phyloP scores from a whole-genome alignment of 2,113 vertebrate genomes.

The Ia io region DNA sequence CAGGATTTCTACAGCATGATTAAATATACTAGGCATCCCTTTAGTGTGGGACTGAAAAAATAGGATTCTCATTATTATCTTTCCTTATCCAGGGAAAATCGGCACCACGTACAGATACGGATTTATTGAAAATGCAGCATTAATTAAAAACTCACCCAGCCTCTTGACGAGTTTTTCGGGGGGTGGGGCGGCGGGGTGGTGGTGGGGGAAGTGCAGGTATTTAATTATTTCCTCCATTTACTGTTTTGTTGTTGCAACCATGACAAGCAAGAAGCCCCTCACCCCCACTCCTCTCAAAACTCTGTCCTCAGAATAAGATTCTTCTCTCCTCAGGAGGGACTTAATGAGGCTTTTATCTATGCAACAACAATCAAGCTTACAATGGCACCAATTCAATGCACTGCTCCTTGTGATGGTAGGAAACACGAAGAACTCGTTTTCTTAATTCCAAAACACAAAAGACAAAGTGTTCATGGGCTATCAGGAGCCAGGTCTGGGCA shows the following conservation, averaged over 20 bases:
- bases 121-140: conserved; percentile 83
- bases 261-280: conserved; percentile 63
- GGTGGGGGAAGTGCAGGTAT: conserved; percentile 33
- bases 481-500: neutral
- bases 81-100: conserved; percentile 84
- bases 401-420: conserved; percentile 49
- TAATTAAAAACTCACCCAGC: conserved; percentile 85
- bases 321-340: conserved; percentile 50
- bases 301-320: conserved; percentile 70
- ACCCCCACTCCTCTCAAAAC: neutral
- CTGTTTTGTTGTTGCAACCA: conserved; percentile 70
- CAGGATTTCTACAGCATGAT: conserved; percentile 83
- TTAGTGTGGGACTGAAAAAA: conserved; percentile 80
- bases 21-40: conserved; percentile 83
- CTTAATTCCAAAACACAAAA: conserved; percentile 37
- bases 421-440: conserved; percentile 45
- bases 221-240: conserved; percentile 81
- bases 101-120: conserved; percentile 68
- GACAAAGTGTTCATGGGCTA: conserved; percentile 1
- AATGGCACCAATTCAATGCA: conserved; percentile 62
- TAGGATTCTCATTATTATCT: conserved; percentile 83
- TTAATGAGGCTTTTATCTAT: conserved; percentile 81
- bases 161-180: conserved; percentile 69
- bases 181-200: neutral
- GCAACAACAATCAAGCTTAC: conserved; percentile 59